Conservation (phyloP, 2,797 vertebrate genomes). For the Labeo calbasu region DNA sequence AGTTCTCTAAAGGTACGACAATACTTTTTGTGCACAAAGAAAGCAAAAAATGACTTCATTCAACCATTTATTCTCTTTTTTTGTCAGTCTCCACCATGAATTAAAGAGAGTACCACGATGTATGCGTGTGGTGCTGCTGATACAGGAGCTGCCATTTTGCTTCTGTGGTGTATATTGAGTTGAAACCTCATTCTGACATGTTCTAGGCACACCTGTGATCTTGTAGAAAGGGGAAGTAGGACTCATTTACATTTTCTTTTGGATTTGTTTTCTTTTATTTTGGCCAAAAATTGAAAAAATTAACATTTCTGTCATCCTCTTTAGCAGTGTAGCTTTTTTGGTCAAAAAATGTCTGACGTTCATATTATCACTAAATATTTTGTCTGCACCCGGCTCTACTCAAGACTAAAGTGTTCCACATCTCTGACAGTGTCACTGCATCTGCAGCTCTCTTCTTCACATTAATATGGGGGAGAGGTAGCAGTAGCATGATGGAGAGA, state of each 20-base stretch:
- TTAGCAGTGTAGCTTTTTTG: neutral
- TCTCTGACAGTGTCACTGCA: conserved; percentile 11
- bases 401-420: neutral
- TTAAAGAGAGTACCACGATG: too few species aligned
- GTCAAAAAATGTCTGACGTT: neutral
- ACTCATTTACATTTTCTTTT: neutral
- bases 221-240: neutral
- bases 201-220: neutral
- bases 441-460: neutral
- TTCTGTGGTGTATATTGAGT: neutral
- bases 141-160: too few species aligned
- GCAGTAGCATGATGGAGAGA: neutral
- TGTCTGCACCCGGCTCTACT: neutral
- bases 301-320: neutral
- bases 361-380: neutral
- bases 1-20: too few species aligned
- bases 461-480: conserved; percentile 5
- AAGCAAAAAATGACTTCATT: too few species aligned
- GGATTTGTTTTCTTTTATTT: neutral
- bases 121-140: too few species aligned
- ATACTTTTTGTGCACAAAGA: too few species aligned
- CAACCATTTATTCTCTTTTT: too few species aligned
- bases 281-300: neutral
- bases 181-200: neutral
- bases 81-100: too few species aligned